These are phyloP conservation scores for Hydractinia echinata DNA, from an alignment of 30 jellyfish, hydroid and myxozoan genomes.

Conservation along the genomic window DNA sequence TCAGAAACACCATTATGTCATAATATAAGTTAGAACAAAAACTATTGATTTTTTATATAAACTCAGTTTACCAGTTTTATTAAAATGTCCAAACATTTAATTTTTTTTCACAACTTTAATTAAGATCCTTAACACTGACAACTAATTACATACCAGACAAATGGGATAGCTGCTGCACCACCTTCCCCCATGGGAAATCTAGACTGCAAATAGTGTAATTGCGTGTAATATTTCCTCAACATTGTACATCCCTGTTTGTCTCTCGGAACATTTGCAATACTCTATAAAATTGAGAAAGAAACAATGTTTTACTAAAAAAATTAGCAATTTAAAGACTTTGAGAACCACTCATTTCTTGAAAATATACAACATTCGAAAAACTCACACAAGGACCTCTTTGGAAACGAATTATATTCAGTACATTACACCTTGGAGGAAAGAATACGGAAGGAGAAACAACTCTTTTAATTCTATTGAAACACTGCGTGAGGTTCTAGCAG, in stretches of 20 bases:
- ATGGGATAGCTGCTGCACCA: slow-evolving; percentile 77
- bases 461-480: no score
- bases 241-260: slow-evolving; percentile 89
- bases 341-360: neutral
- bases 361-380: neutral
- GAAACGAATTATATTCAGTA: neutral
- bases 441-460: no score
- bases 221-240: slow-evolving; percentile 67
- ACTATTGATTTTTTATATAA: no score
- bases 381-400: neutral
- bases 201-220: slow-evolving; percentile 74
- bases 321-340: neutral
- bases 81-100: no score
- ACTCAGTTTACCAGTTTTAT: no score
- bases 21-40: no score
- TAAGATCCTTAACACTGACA: neutral
- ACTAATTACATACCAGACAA: slow-evolving; percentile 47
- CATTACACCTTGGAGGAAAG: slow-evolving; percentile 3
- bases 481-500: no score
- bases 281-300: slow-evolving; percentile 21
- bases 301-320: neutral
- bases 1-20: no score
- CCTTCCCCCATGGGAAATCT: slow-evolving; percentile 92
- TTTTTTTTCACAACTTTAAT: no score
- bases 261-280: slow-evolving; percentile 55